Base-by-base conservation (phyloP, 1,140 invertebrate species). In the Octopus bimaculoides region DNA sequence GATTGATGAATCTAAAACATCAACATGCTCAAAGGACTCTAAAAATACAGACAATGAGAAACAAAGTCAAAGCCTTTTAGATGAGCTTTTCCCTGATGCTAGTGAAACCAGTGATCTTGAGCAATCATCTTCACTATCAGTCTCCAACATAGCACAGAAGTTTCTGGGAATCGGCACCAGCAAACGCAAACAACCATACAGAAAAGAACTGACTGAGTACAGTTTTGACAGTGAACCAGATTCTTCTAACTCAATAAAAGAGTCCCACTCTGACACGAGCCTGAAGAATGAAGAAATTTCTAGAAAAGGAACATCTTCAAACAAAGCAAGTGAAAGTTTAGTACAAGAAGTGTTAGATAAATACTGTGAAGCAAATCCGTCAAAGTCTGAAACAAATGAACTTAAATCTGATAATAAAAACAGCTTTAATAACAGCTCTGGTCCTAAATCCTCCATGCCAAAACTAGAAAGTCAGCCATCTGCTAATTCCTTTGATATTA, bases 401-500 rank as follows among this genome's bases (percentile, higher is more conserved):
- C 41, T 56, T 41, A 12, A 71, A 10, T 54, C 55, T 26, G 56
- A n/a, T 73, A 55, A 53, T 56, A 14, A 17, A 20, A 52, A 14
- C 41, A 75, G n/a, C 52, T n/a, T 77, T 52, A 73, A 5, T 26
- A 26, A 20, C 53, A 56, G n/a, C 7, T 55, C 77, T 66, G 14
- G 71, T 77, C 79, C 79, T 74, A 71, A 20, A 71, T 71, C 9
- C 14, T 71, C 66, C 17, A n/a, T 71, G 66, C 17, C 66, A n/a
- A 71, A 71, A 71, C 26, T 71, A 71, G 66, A 71, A 71, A 12
- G 17, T 6, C 66, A 14, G 26, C 66, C 66, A 71, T 41, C 26
- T 41, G 26, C 26, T 77, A 80, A 80, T 10, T 77, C 80, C n/a
- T 81, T 83, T 79, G 81, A 81, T 66, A 80, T 83, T 56, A 81